These are phyloP conservation scores for Spheniscus humboldti DNA, from an alignment of 2,797 vertebrate genomes.

Conservation along the genomic window DNA sequence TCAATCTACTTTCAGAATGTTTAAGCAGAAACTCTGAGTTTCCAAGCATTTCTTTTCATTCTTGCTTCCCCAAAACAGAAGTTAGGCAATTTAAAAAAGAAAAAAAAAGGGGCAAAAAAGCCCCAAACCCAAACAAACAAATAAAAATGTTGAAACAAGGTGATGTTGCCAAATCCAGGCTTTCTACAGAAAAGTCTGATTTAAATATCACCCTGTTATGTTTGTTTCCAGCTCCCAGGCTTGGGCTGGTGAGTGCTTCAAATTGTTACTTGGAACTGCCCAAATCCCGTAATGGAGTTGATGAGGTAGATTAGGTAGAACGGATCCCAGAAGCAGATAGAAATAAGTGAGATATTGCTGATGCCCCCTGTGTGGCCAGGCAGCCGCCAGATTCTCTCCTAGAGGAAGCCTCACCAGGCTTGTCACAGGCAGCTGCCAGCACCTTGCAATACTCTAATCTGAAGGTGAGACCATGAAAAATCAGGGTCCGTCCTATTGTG, in stretches of 20 bases:
- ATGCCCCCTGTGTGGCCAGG: neutral
- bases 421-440: neutral
- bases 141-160: neutral
- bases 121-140: neutral
- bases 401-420: neutral
- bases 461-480: neutral
- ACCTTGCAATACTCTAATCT: neutral
- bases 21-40: neutral
- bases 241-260: neutral
- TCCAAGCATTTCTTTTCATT: neutral
- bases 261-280: neutral
- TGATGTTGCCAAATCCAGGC: neutral
- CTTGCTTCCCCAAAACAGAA: neutral
- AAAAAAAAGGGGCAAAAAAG: accelerated
- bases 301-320: neutral
- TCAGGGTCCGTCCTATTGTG: neutral
- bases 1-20: neutral
- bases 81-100: neutral
- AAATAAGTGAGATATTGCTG: neutral
- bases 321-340: neutral
- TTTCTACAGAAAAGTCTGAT: neutral
- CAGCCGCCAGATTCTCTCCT: neutral
- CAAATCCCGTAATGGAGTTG: neutral
- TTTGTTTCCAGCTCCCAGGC: neutral
- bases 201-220: neutral